These are phyloP conservation scores for Halictus rubicundus DNA, from an alignment of 1,140 invertebrate genomes.

Conservation along the genomic window DNA sequence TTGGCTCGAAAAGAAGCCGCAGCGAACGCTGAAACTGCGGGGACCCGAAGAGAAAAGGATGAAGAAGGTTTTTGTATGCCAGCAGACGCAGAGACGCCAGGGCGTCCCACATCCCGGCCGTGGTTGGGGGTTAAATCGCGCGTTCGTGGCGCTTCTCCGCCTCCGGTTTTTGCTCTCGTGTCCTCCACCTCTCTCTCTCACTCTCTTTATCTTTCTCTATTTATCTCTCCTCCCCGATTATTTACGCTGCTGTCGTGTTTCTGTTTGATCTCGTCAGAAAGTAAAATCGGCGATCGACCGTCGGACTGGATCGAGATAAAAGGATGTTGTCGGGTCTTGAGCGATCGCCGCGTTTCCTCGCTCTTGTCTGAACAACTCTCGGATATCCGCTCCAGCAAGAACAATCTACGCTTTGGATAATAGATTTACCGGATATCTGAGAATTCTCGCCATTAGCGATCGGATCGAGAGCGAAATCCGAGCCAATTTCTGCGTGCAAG, in stretches of 20 bases:
- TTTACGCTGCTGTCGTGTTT: constrained; percentile 27
- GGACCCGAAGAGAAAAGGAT: constrained; percentile 16
- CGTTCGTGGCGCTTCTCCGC: constrained; percentile 14
- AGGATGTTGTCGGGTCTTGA: background rate
- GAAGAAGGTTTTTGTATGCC: constrained; percentile 67
- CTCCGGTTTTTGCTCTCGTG: background rate
- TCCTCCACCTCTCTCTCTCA: background rate
- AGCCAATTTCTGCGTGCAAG: no score
- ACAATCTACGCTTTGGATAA: background rate
- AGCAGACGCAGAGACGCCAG: constrained; percentile 70
- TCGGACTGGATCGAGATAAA: background rate
- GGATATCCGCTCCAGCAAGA: background rate
- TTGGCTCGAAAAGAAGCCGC: background rate
- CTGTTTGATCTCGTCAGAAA: constrained; percentile 6
- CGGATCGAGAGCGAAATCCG: no score
- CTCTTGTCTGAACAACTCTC: background rate
- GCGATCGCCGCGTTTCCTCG: background rate
- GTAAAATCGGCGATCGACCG: background rate
- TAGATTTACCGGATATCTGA: no score
- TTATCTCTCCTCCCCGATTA: background rate
- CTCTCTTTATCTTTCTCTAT: no score
- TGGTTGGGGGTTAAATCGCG: constrained; percentile 45
- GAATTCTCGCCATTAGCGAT: no score
- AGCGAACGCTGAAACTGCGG: background rate
- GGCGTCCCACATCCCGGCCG: constrained; percentile 66